Conservation (phyloP, 2,888 invertebrate species). For the Lacanobia oleracea region DNA sequence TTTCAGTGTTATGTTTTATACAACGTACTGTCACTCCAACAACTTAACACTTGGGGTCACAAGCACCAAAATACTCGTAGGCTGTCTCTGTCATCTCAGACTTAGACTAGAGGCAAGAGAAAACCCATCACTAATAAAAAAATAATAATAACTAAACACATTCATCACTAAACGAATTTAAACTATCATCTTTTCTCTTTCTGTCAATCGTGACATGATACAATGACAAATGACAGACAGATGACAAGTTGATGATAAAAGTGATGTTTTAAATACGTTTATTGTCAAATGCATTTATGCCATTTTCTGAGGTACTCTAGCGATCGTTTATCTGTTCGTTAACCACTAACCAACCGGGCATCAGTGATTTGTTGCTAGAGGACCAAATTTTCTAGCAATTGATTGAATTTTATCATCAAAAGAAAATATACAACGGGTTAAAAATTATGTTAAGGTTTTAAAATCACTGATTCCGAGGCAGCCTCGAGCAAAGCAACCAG, state of each 20-base stretch:
- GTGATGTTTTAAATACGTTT: not conserved
- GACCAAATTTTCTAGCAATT: not conserved
- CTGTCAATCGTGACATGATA: not conserved
- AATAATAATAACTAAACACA: not conserved
- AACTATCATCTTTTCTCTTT: not conserved
- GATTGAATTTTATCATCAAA: not conserved
- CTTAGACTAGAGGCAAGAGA: too few species aligned
- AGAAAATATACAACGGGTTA: too few species aligned
- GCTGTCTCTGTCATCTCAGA: too few species aligned
- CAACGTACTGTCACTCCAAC: not conserved
- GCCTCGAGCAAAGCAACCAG: constrained; percentile 26
- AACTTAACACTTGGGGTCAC: not conserved
- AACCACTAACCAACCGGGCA: too few species aligned
- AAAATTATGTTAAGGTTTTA: not conserved
- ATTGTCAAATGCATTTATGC: not conserved
- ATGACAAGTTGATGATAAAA: not conserved
- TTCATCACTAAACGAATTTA: not conserved
- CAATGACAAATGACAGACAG: too few species aligned
- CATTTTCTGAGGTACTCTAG: too few species aligned
- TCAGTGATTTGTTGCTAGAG: not conserved
- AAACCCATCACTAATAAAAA: too few species aligned
- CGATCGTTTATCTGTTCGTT: too few species aligned
- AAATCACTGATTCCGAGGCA: constrained; percentile 10
- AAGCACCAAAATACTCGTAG: not conserved
- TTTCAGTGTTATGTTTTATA: constrained; percentile 1